These are phyloP conservation scores for Syncerus caffer DNA, from an alignment of 2,797 vertebrate species.

Conservation along the genomic window DNA sequence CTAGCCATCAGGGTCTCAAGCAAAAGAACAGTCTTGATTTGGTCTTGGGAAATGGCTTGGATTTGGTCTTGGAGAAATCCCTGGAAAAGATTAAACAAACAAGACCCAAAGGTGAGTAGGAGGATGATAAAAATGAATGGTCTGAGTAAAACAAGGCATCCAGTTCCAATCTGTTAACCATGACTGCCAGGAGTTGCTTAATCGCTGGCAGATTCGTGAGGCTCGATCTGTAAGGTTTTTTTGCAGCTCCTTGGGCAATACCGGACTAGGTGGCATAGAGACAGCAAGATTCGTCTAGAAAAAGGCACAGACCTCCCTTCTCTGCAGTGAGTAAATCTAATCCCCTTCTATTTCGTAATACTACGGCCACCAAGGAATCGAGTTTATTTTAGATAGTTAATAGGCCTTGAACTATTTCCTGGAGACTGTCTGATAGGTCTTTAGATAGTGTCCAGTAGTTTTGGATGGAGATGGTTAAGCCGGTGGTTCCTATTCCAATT, in stretches of 20 bases:
- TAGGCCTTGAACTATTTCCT: neutral
- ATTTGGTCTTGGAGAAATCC: neutral
- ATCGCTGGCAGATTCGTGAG: neutral
- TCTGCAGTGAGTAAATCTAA: neutral
- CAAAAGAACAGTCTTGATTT: neutral
- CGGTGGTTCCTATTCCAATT: neutral
- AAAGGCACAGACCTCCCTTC: neutral
- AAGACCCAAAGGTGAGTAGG: neutral
- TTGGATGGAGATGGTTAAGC: neutral
- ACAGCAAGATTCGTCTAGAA: neutral
- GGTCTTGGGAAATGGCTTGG: neutral
- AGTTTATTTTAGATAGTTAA: neutral
- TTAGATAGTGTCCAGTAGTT: neutral
- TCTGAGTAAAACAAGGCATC: neutral
- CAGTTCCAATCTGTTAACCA: neutral
- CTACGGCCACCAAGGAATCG: fast-evolving
- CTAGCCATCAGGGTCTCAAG: neutral
- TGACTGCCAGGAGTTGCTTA: neutral
- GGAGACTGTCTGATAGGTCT: neutral
- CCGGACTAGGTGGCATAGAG: neutral
- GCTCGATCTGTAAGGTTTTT: neutral
- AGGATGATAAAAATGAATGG: neutral
- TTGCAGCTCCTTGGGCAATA: neutral
- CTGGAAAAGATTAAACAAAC: neutral
- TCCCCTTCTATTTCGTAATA: neutral